A percentile compares a stretch with the other conserved stretches of the same genome.
Conservation (phyloP, 2,113 vertebrate species). For the Phylloscopus trochiloides region DNA sequence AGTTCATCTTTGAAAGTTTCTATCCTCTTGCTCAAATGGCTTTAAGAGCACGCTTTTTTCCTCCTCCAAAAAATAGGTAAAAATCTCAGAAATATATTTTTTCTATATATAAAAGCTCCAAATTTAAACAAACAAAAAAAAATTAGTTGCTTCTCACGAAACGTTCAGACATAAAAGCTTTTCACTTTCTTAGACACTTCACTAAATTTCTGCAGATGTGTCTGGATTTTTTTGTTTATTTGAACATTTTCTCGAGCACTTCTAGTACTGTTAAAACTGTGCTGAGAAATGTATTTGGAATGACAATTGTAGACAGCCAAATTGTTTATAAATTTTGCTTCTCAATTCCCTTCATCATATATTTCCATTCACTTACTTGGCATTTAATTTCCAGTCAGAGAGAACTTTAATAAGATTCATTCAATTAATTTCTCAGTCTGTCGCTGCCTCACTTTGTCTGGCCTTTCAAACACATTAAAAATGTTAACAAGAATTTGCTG, state of each 20-base stretch:
- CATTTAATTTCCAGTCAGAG: conserved; percentile 10
- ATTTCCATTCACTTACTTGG: neutral
- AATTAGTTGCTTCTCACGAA: neutral
- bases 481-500: neutral
- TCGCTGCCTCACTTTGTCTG: neutral
- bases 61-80: fast-evolving
- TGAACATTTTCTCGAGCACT: neutral
- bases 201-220: neutral
- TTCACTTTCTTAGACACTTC: neutral
- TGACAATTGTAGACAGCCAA: neutral
- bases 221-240: neutral
- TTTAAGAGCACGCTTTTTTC: neutral
- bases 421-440: neutral
- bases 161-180: neutral
- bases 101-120: neutral
- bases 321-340: neutral
- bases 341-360: neutral
- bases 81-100: neutral
- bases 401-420: neutral
- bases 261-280: neutral
- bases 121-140: neutral
- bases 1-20: neutral
- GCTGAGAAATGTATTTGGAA: neutral
- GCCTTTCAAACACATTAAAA: neutral
- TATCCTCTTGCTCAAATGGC: neutral